Conservation (phyloP, 2,797 vertebrate species). For the Lerista edwardsae region DNA sequence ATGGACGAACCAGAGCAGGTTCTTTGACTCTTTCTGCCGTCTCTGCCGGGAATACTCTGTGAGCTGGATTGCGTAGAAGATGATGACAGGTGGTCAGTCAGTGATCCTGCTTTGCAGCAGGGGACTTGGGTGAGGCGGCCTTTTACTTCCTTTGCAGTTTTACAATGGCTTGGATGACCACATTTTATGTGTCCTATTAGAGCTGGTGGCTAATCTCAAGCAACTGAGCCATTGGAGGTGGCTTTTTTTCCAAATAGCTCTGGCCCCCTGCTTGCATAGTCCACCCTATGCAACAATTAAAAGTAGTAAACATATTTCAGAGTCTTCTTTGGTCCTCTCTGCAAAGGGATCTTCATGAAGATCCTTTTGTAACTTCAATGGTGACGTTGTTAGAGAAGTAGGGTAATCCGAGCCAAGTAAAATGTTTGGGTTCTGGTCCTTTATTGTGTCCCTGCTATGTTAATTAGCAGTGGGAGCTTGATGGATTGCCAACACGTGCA, state of each 20-base stretch:
- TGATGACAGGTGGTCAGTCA: not conserved
- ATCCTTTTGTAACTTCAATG: conserved; percentile 65
- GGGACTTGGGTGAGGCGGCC: not conserved
- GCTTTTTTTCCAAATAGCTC: not conserved
- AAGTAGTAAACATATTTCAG: conserved; percentile 32
- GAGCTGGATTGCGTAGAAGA: not conserved
- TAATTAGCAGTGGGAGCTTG: conserved; percentile 89
- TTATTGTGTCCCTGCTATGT: conserved; percentile 88
- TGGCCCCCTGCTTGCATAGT: conserved; percentile 7
- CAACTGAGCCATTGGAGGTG: not conserved
- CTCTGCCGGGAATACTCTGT: too few relatives aligned
- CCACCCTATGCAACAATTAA: not conserved
- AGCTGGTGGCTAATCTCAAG: not conserved
- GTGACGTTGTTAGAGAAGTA: conserved; percentile 64
- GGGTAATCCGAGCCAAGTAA: conserved; percentile 82
- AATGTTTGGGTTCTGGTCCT: conserved; percentile 80
- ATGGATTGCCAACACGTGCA: conserved; percentile 92
- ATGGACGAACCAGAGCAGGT: not conserved
- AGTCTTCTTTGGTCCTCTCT: conserved; percentile 16
- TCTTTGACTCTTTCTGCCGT: not conserved
- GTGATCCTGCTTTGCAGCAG: not conserved
- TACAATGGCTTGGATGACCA: not conserved
- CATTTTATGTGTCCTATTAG: not conserved
- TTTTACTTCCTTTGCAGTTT: not conserved
- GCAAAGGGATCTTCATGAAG: conserved; percentile 33